Evolutionary conservation across 2,113 vertebrate species (phyloP), one percentile per base, ranked within the genome.

Genomic region (human): DNA sequence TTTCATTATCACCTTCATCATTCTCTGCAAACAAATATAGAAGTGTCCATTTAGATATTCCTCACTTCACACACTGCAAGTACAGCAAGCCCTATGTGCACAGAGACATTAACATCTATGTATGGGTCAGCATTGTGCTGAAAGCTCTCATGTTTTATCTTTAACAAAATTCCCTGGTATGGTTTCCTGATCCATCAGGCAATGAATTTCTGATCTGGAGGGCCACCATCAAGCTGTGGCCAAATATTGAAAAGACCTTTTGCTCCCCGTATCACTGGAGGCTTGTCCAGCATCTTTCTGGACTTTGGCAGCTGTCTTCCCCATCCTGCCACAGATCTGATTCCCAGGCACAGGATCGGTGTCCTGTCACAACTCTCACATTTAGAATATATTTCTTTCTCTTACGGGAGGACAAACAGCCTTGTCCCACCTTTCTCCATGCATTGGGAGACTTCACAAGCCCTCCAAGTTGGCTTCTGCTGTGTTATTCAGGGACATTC

Each of bases 171-270:
- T 35, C 68, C 7, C 18, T 70, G 35, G 8, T 14, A 38, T 20
- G 17, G 35, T n/a, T 38, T 70, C 17, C 35, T 70, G 17, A 38
- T 38, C 35, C 16, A 70, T n/a, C 35, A 70, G 68, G 35, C 68
- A 70, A n/a, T 38, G 68, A 6, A 27, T 20, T 27, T 38, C 13
- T 8, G 66, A 68, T n/a, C 68, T 8, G 17, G 17, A 32, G 68
- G 35, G 8, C 0, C 68, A 20, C 68, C n/a, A 38, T 10, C n/a
- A 22, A 7, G 55, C 0, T 35, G 6, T n/a, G 5, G 32, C 1
- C 32, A 70, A 35, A 61, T 61, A n/a, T 52, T 30, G 17, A 30
- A 55, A 38, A 18, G 17, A 25, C 1, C 5, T 72, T 72, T 55
- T 38, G 50, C 0, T 55, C 50, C 50, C 11, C 9, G 20, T 30